Evolutionary conservation across 1,140 invertebrate genomes (phyloP), one percentile per base, ranked within the genome.

Genomic region (Bilobella aurantiaca): DNA sequence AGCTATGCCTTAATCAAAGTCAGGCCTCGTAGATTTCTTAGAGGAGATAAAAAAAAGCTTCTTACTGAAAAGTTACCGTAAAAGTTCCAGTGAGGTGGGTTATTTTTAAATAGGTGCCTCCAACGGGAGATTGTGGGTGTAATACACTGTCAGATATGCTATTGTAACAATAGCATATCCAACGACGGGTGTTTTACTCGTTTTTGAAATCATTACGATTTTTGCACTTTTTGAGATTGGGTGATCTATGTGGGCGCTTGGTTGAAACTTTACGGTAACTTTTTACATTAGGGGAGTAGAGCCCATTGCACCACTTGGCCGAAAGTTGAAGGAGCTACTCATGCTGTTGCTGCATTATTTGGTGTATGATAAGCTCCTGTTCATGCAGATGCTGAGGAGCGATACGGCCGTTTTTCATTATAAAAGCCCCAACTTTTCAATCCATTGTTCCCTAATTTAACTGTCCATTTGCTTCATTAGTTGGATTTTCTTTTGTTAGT

Each of bases 371-470:
- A 70, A 70, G 69, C 69, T 70, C 60, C 69, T 68, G 69, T 70
- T 70, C 69, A 68, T 70, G 63, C 69, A 70, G 69, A 70, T 70
- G 58, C 28, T 67, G 28, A 18, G 37, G 14, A 28, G 47, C 32
- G 65, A 70, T 67, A 65, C 31, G 57, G 25, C 37, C n/a, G 37
- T 12, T 61, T 61, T n/a, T 37, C 64, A n/a, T n/a, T n/a, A n/a
- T n/a, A n/a, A n/a, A n/a, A n/a, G n/a, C n/a, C n/a, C n/a, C 42
- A 37, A 32, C 42, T 58, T 42, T 31, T 61, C 21, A 49, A 27
- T 53, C 65, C 65, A 70, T 70, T 70, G 69, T 70, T 70, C 65
- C 58, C 32, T 70, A 70, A 70, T 70, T 70, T 65, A 70, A 66
- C 65, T 67, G 64, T 70, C 62, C 62, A 70, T 70, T 70, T 60